A percentile compares a stretch with the other conserved stretches of the same genome.
These are phyloP conservation scores for Zonotrichia albicollis DNA, from an alignment of 2,797 vertebrate species.

Conservation along the genomic window DNA sequence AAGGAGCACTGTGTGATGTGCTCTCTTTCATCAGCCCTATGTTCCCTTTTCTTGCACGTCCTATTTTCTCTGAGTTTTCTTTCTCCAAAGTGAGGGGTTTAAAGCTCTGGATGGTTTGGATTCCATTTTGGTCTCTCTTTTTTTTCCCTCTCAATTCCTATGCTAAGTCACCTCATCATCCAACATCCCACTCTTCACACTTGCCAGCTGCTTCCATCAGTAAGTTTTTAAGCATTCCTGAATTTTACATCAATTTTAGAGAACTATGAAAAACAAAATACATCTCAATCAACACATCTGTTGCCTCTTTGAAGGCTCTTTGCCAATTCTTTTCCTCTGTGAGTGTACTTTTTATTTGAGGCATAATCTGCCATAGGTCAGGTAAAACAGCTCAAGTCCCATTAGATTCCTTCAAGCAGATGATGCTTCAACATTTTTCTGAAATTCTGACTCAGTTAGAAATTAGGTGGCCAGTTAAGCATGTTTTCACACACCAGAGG, in stretches of 20 bases:
- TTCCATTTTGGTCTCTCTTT: not conserved
- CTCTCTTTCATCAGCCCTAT: not conserved
- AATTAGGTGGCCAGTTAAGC: not conserved
- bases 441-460: not conserved
- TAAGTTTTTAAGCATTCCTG: conserved; percentile 27
- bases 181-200: conserved; percentile 9
- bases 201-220: conserved; percentile 40
- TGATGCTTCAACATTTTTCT: not conserved
- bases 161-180: conserved; percentile 9
- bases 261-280: conserved; percentile 7
- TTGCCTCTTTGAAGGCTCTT: not conserved
- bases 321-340: not conserved
- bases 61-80: not conserved
- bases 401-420: not conserved
- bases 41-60: not conserved
- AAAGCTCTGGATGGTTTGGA: not conserved
- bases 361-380: not conserved
- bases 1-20: not conserved
- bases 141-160: not conserved
- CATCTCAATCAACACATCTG: conserved; percentile 17
- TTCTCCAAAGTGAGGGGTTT: not conserved
- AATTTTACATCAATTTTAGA: conserved; percentile 26
- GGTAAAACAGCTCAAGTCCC: not conserved
- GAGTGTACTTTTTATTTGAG: not conserved
- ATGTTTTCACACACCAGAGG: not conserved